A percentile compares a stretch with the other conserved stretches of the same genome.
These are phyloP conservation scores for Trichonephila clavata DNA, from an alignment of 1,140 invertebrate genomes.

Conservation along the genomic window DNA sequence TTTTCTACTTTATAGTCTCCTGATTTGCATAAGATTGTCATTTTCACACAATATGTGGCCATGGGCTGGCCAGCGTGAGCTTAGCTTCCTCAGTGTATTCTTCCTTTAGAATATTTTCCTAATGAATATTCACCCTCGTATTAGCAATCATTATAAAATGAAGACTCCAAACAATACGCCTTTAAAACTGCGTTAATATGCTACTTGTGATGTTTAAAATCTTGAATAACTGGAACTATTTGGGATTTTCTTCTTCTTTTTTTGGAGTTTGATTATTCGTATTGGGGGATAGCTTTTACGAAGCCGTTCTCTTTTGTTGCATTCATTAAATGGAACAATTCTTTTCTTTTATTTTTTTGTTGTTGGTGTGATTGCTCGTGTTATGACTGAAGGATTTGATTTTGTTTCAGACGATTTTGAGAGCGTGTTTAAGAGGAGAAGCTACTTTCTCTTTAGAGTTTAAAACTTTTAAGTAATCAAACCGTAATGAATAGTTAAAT, in stretches of 20 bases:
- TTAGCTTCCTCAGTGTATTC: background rate
- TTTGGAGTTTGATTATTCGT: background rate
- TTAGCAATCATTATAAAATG: background rate
- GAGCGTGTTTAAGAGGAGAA: background rate
- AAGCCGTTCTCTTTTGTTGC: background rate
- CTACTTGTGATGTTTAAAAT: background rate
- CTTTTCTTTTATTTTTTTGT: background rate
- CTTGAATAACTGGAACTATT: background rate
- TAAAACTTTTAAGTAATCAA: no score
- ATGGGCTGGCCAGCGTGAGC: background rate
- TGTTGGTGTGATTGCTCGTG: background rate
- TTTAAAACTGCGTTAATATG: background rate
- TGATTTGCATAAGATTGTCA: conserved; percentile 19
- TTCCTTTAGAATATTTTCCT: background rate
- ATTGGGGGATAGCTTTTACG: background rate
- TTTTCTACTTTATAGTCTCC: background rate
- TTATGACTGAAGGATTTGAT: background rate
- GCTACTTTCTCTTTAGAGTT: no score
- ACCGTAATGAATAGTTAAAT: no score
- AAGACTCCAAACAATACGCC: background rate
- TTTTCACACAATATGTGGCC: conserved; percentile 35
- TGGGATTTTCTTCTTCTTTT: background rate
- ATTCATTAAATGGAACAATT: background rate
- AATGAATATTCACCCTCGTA: conserved; percentile 18
- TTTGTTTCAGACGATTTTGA: background rate